Evolutionary conservation across 2,888 invertebrate species (phyloP).

Genomic region (Frankliniella intonsa): DNA sequence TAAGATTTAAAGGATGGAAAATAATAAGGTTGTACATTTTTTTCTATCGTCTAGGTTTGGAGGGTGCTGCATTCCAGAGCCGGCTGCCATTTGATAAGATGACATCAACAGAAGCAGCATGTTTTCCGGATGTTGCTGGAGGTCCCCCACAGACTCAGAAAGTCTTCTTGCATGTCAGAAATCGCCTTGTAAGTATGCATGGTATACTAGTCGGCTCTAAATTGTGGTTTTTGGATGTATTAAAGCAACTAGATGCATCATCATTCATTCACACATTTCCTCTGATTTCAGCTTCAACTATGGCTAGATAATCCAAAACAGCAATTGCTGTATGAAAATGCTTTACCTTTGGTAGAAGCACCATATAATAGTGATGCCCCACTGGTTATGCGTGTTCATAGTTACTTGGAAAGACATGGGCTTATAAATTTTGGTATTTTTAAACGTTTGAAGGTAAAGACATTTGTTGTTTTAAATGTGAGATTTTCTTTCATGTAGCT

Average conservation of each 20-base stretch:
- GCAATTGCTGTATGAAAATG: constrained; percentile 78
- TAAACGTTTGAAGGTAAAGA: constrained; percentile 72
- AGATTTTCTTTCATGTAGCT: constrained; percentile 36
- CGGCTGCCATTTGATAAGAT: constrained; percentile 90
- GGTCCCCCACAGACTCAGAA: constrained; percentile 76
- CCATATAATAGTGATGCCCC: constrained; percentile 91
- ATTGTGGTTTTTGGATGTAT: constrained; percentile 2
- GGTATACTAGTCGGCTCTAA: not conserved
- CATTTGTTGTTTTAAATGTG: constrained; percentile 42
- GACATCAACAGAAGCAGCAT: constrained; percentile 88
- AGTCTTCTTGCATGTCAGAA: constrained; percentile 87
- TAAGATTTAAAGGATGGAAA: not conserved
- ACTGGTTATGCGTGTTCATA: constrained; percentile 77
- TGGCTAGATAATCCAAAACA: constrained; percentile 95
- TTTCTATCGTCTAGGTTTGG: constrained; percentile 55
- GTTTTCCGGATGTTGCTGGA: constrained; percentile 86
- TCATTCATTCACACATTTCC: constrained; percentile 31
- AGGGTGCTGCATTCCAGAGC: constrained; percentile 92
- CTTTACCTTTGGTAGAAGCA: constrained; percentile 70
- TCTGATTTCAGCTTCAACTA: constrained; percentile 63
- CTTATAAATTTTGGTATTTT: constrained; percentile 98
- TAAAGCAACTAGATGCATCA: constrained; percentile 28
- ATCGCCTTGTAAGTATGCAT: constrained; percentile 61
- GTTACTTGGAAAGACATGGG: constrained; percentile 90
- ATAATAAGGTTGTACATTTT: constrained; percentile 23